Evolutionary conservation across 1,140 invertebrate genomes (phyloP), one percentile per base, ranked within the genome.

Genomic region (Oryctes rhinoceros): DNA sequence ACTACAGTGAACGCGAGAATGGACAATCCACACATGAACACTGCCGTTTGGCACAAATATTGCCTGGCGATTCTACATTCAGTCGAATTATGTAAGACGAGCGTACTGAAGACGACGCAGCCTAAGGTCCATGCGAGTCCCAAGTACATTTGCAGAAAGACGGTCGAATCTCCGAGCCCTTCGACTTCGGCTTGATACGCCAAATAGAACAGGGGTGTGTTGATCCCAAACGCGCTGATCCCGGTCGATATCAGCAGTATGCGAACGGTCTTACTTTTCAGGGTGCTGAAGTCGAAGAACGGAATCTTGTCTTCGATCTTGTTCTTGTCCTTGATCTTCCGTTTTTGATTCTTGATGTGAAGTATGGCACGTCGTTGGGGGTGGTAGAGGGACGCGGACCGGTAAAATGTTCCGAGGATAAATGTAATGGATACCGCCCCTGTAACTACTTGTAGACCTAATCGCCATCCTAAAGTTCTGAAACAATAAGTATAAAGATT

Each of bases 281-380:
- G 90, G 7, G 95, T 95, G 35, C 92, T 94, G 84, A 96, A 95
- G 86, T 97, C 96, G 84, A 97, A 94, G 88, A 97, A 96, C 0
- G 95, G 94, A 4, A 93, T 93, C 81, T 93, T 91, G 80, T 96
- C 94, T 80, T 96, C 94, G 2, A 89, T 86, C 82, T 92, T 92
- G 84, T 92, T 94, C 82, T 93, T 94, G 83, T 94, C 93, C 84
- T 94, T 94, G 87, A 94, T 92, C 86, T 96, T 96, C 76, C 94
- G 90, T 85, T 96, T 96, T 87, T 97, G 96, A 86, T 96, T 96
- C 87, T 97, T 97, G 79, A 97, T 91, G 86, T 97, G 96, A 18
- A 97, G 89, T 82, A 97, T 97, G 39, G 96, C 96, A 67, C 96
- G 90, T 80, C 96, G 87, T 86, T 97, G 95, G 0, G 96, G 96